These are phyloP conservation scores for Electrona antarctica DNA, from an alignment of 2,113 vertebrate genomes.

Conservation along the genomic window DNA sequence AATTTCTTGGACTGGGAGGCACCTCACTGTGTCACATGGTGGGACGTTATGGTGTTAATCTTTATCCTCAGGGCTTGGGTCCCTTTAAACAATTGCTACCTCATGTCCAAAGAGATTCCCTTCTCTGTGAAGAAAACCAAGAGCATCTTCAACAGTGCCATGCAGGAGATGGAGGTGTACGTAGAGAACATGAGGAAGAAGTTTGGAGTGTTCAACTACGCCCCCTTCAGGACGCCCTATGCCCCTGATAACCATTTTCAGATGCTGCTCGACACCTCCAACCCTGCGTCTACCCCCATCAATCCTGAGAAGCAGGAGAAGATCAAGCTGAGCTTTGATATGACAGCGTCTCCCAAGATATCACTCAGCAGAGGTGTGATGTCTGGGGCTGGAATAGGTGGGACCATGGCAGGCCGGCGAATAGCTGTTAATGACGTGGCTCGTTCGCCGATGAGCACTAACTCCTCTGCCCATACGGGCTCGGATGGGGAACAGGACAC, in stretches of 20 bases:
- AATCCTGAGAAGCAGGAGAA: slow-evolving; percentile 95
- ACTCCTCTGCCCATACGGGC: slow-evolving; percentile 95
- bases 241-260: slow-evolving; percentile 97
- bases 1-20: neutral
- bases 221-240: slow-evolving; percentile 95
- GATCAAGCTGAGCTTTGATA: slow-evolving; percentile 95
- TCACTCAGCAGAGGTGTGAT: slow-evolving; percentile 87
- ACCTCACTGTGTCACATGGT: neutral
- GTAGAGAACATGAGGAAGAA: slow-evolving; percentile 96
- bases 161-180: slow-evolving; percentile 99
- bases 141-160: slow-evolving; percentile 99
- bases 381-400: slow-evolving; percentile 62
- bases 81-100: slow-evolving; percentile 99
- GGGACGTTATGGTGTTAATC: neutral
- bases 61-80: slow-evolving; percentile 91
- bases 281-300: slow-evolving; percentile 87
- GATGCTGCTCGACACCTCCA: slow-evolving; percentile 92
- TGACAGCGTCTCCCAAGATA: slow-evolving; percentile 94
- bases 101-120: slow-evolving; percentile 99
- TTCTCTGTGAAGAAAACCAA: slow-evolving; percentile 99
- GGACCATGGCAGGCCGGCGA: slow-evolving; percentile 75
- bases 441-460: slow-evolving; percentile 95
- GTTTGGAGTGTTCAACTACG: slow-evolving; percentile 97
- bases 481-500: slow-evolving; percentile 93
- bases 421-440: slow-evolving; percentile 89